Conservation (phyloP, 1,140 invertebrate genomes). For the Centruroides sculpturatus region DNA sequence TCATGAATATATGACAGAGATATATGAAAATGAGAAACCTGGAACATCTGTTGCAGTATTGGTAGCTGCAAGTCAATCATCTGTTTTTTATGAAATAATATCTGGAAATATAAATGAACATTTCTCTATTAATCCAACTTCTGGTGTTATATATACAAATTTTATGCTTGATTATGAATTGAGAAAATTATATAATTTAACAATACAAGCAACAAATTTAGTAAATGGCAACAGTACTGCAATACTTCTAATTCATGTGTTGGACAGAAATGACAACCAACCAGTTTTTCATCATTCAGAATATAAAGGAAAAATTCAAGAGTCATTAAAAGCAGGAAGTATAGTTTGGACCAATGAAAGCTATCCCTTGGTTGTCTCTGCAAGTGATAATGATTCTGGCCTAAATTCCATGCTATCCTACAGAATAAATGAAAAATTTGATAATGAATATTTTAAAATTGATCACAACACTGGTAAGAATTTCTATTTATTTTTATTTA, state of each 20-base stretch:
- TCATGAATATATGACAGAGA: constrained; percentile 51
- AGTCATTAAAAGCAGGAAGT: constrained; percentile 51
- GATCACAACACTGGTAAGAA: constrained; percentile 53
- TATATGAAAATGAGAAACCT: constrained; percentile 64
- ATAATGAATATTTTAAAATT: constrained; percentile 62
- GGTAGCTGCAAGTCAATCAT: constrained; percentile 58
- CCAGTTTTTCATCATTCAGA: constrained; percentile 51
- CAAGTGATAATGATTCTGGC: constrained; percentile 60
- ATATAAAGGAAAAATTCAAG: constrained; percentile 54
- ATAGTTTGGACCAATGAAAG: constrained; percentile 47
- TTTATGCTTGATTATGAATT: constrained; percentile 65
- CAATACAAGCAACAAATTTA: constrained; percentile 70
- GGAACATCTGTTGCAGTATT: constrained; percentile 62
- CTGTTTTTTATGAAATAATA: constrained; percentile 63
- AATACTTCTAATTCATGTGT: constrained; percentile 30
- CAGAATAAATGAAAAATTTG: constrained; percentile 59
- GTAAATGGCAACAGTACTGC: constrained; percentile 34
- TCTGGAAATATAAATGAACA: constrained; percentile 53
- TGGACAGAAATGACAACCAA: constrained; percentile 59
- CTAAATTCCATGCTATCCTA: constrained; percentile 67
- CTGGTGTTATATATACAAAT: constrained; percentile 51
- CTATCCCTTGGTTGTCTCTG: constrained; percentile 50
- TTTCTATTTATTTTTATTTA: neutral
- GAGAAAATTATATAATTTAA: constrained; percentile 61
- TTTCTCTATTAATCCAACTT: constrained; percentile 70